Evolutionary conservation across 30 jellyfish, hydroid and myxozoan species (phyloP).

Genomic region (Nemopilema nomurai): DNA sequence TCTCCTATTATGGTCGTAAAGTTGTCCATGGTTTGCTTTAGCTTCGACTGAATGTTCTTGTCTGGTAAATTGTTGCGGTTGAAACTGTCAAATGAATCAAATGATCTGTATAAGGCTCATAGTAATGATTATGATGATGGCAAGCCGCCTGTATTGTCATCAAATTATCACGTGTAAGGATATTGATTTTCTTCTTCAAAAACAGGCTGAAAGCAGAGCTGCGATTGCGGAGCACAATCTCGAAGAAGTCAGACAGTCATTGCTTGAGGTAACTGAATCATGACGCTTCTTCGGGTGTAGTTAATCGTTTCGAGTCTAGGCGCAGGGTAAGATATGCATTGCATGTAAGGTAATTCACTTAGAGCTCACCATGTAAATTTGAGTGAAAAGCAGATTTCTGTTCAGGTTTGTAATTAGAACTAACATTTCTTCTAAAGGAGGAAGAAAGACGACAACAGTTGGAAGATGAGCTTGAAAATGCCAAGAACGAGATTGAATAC

Average conservation of each 20-base stretch:
- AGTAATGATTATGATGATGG: conserved; percentile 9
- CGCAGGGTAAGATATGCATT: no score
- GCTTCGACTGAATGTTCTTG: no score
- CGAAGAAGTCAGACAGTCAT: conserved; percentile 68
- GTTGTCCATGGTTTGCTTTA: no score
- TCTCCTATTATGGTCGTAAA: no score
- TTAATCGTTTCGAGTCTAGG: no score
- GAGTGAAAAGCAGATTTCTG: not conserved
- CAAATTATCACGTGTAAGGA: not conserved
- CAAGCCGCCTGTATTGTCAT: not conserved
- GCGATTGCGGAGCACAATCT: conserved; percentile 63
- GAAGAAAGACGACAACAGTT: conserved; percentile 76
- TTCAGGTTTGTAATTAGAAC: not conserved
- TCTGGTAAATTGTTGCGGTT: no score
- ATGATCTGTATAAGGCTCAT: no score
- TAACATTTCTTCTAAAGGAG: conserved; percentile 48
- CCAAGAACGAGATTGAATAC: conserved; percentile 63
- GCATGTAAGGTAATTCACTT: no score
- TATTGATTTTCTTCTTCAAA: not conserved
- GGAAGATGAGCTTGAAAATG: conserved; percentile 61
- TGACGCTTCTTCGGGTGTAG: no score
- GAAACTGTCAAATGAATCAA: no score
- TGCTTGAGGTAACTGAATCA: conserved; percentile 84
- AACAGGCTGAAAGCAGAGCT: conserved; percentile 63
- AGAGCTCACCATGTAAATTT: no score